Evolutionary conservation across 2,888 invertebrate genomes (phyloP), one percentile per base, ranked within the genome.

Genomic region (Ormyrus thymus): DNA sequence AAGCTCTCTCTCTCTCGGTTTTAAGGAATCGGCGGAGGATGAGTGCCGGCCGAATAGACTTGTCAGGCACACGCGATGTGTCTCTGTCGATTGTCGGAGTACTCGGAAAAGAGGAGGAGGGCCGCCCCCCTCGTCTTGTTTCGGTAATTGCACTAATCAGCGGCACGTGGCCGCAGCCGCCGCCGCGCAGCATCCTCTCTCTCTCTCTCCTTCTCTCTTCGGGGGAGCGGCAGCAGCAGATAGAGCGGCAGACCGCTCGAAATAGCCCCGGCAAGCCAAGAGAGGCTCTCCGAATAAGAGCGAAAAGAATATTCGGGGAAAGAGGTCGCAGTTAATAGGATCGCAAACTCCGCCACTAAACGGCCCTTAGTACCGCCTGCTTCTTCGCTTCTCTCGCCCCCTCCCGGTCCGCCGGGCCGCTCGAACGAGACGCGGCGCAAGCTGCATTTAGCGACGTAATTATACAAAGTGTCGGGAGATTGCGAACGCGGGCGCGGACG

Each of bases 111-210:
- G n/a, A 6, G 13, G 11, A 58, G 56, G 29, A 29, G 29, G 29
- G 29, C 29, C 29, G 2, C 29, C 29, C 29, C 29, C 29, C 29
- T 29, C 62, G 59, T 70, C 76, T 76, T 73, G 80, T 84, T 83
- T 84, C 80, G 83, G 83, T 84, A 83, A 81, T 89, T 88, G 89
- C 87, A 87, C 86, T 89, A 89, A 89, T 89, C 88, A 87, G 86
- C 84, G 88, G 87, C 89, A 89, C 89, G 89, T 89, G 89, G 69
- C 72, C 51, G 66, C 43, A 13, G 6, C 48, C 58, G 43, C 29
- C 71, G 69, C 58, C 55, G 59, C 59, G 7, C 59, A 7, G 56
- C 66, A 29, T 13, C 45, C 46, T 45, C 74, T 58, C 64, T 58
- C 29, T 29, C 29, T 29, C 29, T 29, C 29, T 29, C 29, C 29